Base-by-base conservation (phyloP, 2,113 vertebrate genomes). In the Gavia stellata region DNA sequence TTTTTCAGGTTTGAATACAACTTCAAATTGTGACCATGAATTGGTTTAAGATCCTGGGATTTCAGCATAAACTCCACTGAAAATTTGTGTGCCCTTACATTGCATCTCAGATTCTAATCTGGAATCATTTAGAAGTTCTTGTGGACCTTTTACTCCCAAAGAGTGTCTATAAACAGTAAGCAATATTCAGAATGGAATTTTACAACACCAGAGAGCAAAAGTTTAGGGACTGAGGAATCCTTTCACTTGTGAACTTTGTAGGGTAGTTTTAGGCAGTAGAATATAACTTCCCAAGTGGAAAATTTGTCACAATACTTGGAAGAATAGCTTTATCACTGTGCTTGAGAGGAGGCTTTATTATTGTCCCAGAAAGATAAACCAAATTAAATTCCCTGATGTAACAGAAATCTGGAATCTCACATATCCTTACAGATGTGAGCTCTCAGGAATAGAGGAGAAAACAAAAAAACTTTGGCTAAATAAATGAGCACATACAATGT, bases 381-480 rank as follows among this genome's bases (percentile, higher is more conserved):
- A 62, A 74, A 79, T 47, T 1, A 74, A 94, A 90, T 78, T 90
- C 55, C 47, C 47, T n/a, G 26, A 58, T n/a, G 52, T 71, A 81
- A 70, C 6, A 74, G 28, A 67, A 87, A 67, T 52, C 34, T 52
- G 5, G 45, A 81, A 52, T 86, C 52, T 90, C 56, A 49, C 53
- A 42, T 74, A 19, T 34, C 38, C 67, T 62, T 90, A 55, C 79
- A 89, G 49, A 90, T 91, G 75, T 88, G 19, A 84, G 3, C 31
- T 85, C 74, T 88, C 23, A 58, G 45, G 73, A 88, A 72, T 0
- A 67, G 36, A 67, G 55, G 24, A 53, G 62, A 88, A 96, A 86
- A 73, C 53, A 96, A 96, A 72, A 8, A 95, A 92, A 67, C 29
- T 91, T 70, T 63, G 40, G 34, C 33, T 87, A 84, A 88, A 81